A percentile compares a stretch with the other conserved stretches of the same genome.
These are phyloP conservation scores for Sclerodermus sp. DNA, from an alignment of 2,888 invertebrate genomes.

Conservation along the genomic window DNA sequence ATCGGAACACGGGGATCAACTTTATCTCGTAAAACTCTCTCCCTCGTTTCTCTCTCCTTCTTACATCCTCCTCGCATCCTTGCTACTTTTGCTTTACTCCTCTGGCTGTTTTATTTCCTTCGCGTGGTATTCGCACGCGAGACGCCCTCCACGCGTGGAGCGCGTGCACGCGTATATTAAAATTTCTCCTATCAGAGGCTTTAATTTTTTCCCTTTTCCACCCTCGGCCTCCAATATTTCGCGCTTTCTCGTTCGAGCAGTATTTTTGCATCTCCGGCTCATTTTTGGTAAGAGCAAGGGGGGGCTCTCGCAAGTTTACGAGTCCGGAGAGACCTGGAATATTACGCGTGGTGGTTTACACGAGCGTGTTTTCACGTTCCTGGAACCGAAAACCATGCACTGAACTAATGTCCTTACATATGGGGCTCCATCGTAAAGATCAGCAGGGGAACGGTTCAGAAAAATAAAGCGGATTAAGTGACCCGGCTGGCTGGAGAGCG, in stretches of 20 bases:
- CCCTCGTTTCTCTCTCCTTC: too few relatives aligned
- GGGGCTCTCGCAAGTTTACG: background rate
- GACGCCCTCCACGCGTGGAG: too few relatives aligned
- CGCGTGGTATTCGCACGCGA: too few relatives aligned
- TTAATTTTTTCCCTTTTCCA: too few relatives aligned
- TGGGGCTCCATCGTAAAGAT: slow-evolving; percentile 26
- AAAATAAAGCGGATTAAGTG: slow-evolving; percentile 29
- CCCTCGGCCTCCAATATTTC: background rate
- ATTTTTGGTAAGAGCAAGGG: background rate
- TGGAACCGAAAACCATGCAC: background rate
- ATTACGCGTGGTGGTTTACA: background rate
- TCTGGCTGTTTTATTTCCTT: too few relatives aligned
- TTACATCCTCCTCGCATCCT: too few relatives aligned
- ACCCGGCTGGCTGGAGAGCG: background rate
- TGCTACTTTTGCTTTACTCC: too few relatives aligned
- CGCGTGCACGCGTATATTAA: too few relatives aligned
- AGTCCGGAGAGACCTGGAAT: background rate
- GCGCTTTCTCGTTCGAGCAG: slow-evolving; percentile 4
- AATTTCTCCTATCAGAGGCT: too few relatives aligned
- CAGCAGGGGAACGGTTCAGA: slow-evolving; percentile 12
- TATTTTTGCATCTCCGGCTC: background rate
- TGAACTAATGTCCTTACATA: slow-evolving; percentile 14
- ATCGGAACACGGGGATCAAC: too few relatives aligned
- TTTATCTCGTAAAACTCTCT: too few relatives aligned
- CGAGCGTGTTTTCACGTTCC: background rate